Evolutionary conservation across 2,113 vertebrate genomes (phyloP).

Genomic region (Gopherus evgoodei): DNA sequence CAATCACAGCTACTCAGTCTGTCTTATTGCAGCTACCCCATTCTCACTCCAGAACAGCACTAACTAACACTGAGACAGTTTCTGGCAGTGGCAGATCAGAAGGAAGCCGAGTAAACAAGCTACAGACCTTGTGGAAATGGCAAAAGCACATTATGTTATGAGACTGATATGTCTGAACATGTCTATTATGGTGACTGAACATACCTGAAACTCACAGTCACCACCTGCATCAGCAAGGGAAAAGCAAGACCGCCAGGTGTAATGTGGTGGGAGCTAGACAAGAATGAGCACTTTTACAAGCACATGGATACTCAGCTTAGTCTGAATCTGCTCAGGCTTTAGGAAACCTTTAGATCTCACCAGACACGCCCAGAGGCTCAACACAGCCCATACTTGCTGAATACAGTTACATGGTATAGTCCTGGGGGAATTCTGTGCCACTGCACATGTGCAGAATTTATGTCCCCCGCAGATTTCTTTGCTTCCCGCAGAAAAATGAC

Average conservation of each 20-base stretch:
- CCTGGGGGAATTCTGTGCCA: too few species aligned
- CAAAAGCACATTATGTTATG: background rate
- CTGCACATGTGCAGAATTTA: too few species aligned
- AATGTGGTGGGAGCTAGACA: background rate
- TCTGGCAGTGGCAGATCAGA: background rate
- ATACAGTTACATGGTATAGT: background rate
- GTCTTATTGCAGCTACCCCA: background rate
- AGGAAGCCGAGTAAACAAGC: background rate
- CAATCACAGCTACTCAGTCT: rapidly evolving
- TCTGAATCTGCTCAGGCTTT: background rate
- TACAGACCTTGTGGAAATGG: background rate
- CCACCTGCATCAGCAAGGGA: rapidly evolving
- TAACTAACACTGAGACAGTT: rapidly evolving
- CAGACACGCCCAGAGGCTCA: background rate
- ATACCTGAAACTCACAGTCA: rapidly evolving
- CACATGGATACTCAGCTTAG: background rate
- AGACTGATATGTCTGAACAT: background rate
- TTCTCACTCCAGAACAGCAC: background rate
- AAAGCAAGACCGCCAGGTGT: background rate
- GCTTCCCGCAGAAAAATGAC: too few species aligned
- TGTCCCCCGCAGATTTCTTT: too few species aligned
- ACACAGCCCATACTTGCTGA: background rate
- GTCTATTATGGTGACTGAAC: background rate
- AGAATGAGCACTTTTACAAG: background rate
- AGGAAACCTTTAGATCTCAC: background rate